Evolutionary conservation across 2,888 invertebrate species (phyloP), one percentile per base, ranked within the genome.

Genomic region (Homarus gammarus): DNA sequence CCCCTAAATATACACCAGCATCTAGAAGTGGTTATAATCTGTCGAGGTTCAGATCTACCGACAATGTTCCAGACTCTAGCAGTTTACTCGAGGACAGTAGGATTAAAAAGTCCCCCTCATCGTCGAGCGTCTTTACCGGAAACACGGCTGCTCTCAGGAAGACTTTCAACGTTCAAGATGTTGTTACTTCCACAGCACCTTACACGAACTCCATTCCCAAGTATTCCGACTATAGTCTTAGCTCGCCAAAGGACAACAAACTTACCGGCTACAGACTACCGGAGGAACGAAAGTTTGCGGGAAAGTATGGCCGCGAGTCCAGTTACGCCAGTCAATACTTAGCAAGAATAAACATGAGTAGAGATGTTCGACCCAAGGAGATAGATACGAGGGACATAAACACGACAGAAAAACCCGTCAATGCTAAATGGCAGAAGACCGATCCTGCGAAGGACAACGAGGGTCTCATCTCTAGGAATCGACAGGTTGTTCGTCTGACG

Each of bases 341-440:
- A 51, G 68, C 75, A 2, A 83, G 51, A 44, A 77, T 88, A n/a
- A 88, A 88, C 49, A 87, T 64, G 27, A 77, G 68, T 51, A 18
- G 51, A 12, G 83, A 83, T 8, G 33, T n/a, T 15, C 75, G 83
- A 33, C 82, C 85, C 2, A 72, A 81, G 33, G 91, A 90, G 83
- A 90, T 91, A 8, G 85, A 88, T 70, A 90, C 87, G 18, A 79
- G 87, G 31, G 87, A 91, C 31, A 91, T 91, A 44, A 91, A 91
- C 86, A 75, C 82, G 38, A 88, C 87, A 1, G 77, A 75, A n/a
- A 87, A 84, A 33, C 87, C 91, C 1, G 73, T 79, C 27, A n/a
- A 49, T 6, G 22, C 87, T 31, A 77, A 87, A 2, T 56, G 83
- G 49, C 27, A 49, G 27, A 82, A 83, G 22, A 22, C 36, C 12